These are phyloP conservation scores for Pomatorhinus ruficollis DNA, from an alignment of 2,113 vertebrate genomes.

Conservation along the genomic window DNA sequence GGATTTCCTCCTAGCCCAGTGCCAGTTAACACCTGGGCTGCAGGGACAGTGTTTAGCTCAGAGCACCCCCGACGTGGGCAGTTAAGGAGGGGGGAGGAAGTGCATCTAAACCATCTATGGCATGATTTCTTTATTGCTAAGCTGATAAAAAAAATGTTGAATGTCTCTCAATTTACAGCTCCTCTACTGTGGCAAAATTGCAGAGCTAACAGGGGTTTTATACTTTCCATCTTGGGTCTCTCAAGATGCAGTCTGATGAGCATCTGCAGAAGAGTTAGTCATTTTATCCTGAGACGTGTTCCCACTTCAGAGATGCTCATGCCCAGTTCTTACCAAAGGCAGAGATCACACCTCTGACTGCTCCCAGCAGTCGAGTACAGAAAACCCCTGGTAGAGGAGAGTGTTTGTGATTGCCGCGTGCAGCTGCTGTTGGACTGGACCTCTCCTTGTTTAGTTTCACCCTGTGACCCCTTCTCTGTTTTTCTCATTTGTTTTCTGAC, in stretches of 20 bases:
- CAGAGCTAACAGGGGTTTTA: background rate
- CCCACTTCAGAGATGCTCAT: background rate
- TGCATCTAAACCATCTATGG: background rate
- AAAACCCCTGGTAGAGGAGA: background rate
- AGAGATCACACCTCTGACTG: background rate
- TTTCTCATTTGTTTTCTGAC: background rate
- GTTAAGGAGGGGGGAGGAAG: too few relatives aligned
- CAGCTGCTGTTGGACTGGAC: background rate
- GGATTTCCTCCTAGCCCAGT: background rate
- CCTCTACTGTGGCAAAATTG: background rate
- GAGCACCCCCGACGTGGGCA: background rate
- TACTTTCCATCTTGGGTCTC: background rate
- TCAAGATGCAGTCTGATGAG: background rate
- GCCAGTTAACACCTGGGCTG: background rate
- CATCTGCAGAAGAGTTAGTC: background rate
- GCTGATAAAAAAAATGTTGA: background rate
- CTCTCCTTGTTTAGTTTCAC: background rate
- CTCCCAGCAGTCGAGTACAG: background rate
- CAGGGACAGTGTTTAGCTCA: background rate
- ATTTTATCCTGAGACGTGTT: background rate
- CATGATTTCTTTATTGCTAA: background rate
- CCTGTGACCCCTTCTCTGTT: background rate
- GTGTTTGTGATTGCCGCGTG: background rate
- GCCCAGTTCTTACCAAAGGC: background rate
- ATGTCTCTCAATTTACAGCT: background rate